phyloP scores from a whole-genome alignment of 2,113 vertebrate genomes.

The Hylia prasina region DNA sequence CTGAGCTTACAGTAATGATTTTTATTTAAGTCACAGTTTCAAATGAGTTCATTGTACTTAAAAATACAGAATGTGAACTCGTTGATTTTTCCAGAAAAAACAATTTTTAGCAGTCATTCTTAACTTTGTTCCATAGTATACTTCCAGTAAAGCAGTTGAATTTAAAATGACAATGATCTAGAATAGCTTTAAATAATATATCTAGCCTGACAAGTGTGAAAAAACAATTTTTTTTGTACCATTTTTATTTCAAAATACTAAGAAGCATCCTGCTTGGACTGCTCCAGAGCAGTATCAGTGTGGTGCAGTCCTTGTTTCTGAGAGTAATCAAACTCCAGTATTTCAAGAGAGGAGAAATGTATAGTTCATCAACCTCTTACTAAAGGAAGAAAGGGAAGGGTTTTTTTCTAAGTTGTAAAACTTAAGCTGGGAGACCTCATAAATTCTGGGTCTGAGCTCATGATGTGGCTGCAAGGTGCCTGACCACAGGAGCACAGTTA shows the following conservation, averaged over 20 bases:
- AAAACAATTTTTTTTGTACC: background rate
- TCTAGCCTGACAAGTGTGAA: background rate
- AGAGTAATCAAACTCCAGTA: background rate
- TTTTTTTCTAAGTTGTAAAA: background rate
- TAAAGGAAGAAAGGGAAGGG: background rate
- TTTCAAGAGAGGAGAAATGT: background rate
- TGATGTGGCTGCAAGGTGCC: background rate
- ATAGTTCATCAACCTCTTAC: background rate
- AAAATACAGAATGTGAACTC: background rate
- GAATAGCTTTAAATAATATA: background rate
- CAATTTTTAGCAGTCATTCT: background rate
- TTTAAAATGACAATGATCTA: background rate
- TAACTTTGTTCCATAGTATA: background rate
- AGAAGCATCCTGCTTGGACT: background rate
- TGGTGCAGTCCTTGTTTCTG: background rate
- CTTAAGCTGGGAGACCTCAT: background rate
- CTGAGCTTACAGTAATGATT: constrained; percentile 58
- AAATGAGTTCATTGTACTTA: constrained; percentile 45
- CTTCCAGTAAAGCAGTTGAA: background rate
- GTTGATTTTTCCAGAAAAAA: background rate
- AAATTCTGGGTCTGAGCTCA: background rate
- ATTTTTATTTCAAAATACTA: background rate
- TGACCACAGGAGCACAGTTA: background rate
- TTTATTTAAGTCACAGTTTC: constrained; percentile 61
- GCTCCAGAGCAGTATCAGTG: background rate